Evolutionary conservation across 2,113 vertebrate genomes (phyloP).

Genomic region (Aegotheles bennettii): DNA sequence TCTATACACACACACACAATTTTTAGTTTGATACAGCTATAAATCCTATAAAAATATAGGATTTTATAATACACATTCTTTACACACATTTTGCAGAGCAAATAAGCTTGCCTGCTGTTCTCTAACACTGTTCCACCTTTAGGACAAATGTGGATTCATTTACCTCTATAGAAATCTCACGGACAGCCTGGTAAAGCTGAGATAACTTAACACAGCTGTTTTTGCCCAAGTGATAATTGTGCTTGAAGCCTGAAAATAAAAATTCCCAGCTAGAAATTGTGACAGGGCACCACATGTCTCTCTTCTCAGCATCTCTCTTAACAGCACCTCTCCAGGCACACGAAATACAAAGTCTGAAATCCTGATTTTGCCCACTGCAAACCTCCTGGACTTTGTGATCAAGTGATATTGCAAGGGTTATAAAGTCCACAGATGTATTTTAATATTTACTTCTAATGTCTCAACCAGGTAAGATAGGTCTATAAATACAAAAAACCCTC

Average conservation of each 20-base stretch:
- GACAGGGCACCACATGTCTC: background rate
- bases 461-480: background rate
- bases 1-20: background rate
- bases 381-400: background rate
- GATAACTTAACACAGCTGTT: background rate
- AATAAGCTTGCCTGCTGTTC: background rate
- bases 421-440: background rate
- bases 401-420: background rate
- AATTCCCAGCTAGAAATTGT: background rate
- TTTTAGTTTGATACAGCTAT: background rate
- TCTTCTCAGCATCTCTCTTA: background rate
- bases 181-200: background rate
- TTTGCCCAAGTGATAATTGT: background rate
- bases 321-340: background rate
- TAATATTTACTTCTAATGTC: background rate
- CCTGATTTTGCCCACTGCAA: background rate
- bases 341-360: background rate
- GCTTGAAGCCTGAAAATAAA: background rate
- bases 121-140: background rate
- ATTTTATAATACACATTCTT: background rate
- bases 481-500: background rate
- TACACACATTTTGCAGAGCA: background rate
- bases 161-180: background rate
- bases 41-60: background rate
- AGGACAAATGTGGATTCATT: background rate